Percentiles rank a stretch among this genome's conserved stretches.
phyloP scores from a whole-genome alignment of 2,888 invertebrate species.

The Mesorhabditis sp. region DNA sequence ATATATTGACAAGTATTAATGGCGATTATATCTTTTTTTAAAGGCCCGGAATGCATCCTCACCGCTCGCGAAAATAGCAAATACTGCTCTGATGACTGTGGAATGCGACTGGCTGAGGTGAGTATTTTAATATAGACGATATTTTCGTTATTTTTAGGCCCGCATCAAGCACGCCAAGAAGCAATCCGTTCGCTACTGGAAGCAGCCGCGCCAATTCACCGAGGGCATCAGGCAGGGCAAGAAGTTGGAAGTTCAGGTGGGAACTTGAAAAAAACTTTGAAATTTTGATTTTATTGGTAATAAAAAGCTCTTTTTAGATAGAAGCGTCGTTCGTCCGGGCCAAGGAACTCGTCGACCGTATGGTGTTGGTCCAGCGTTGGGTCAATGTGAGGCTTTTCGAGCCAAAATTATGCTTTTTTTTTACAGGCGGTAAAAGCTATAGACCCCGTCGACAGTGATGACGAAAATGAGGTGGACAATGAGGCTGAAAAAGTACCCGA shows the following conservation, averaged over 20 bases:
- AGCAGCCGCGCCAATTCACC: too few relatives aligned
- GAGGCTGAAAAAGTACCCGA: background rate
- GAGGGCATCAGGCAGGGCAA: background rate
- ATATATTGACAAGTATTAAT: too few relatives aligned
- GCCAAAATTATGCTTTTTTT: background rate
- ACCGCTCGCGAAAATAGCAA: constrained; percentile 66
- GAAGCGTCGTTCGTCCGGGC: background rate
- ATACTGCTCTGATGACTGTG: constrained; percentile 35
- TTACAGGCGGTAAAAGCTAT: constrained; percentile 7
- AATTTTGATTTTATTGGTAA: background rate
- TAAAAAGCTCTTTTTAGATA: background rate
- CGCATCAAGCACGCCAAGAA: background rate
- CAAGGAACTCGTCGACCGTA: constrained; percentile 7
- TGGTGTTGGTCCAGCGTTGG: constrained; percentile 10
- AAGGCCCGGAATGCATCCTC: constrained; percentile 80
- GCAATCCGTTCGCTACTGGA: too few relatives aligned
- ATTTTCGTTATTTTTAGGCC: constrained; percentile 5
- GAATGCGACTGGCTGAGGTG: constrained; percentile 14
- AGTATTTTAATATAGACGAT: background rate
- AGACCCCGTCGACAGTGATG: constrained; percentile 7
- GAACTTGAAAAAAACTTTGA: background rate
- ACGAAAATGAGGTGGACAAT: constrained; percentile 6
- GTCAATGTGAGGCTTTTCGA: constrained; percentile 5
- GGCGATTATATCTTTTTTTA: constrained; percentile 65
- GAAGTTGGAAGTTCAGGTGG: background rate